Evolutionary conservation across 1,140 invertebrate species (phyloP).

Genomic region (Heterodera carotae): DNA sequence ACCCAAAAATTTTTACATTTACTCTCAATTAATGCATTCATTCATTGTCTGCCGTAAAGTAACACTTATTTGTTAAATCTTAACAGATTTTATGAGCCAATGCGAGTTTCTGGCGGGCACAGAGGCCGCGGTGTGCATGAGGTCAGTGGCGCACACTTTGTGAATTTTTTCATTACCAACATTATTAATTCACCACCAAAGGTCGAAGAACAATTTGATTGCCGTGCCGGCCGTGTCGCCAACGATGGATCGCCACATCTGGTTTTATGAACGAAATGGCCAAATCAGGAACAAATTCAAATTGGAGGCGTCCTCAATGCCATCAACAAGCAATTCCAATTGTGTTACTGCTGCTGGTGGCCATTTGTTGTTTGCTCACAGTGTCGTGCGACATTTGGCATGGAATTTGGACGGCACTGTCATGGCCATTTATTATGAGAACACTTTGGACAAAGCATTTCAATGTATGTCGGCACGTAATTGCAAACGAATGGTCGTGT

Average conservation of each 20-base stretch:
- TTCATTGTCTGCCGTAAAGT: no score
- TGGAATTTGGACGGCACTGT: conserved; percentile 45
- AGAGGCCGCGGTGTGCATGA: conserved; percentile 76
- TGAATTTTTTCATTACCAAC: conserved; percentile 30
- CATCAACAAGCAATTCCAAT: conserved; percentile 54
- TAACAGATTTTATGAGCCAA: conserved; percentile 71
- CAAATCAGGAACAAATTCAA: conserved; percentile 80
- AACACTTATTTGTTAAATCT: no score
- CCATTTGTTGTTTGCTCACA: conserved; percentile 68
- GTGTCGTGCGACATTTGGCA: conserved; percentile 22
- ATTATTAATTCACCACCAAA: conserved; percentile 37
- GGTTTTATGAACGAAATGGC: conserved; percentile 90
- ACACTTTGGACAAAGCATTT: neutral
- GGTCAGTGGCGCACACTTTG: no score
- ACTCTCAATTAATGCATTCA: no score
- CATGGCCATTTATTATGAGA: conserved; percentile 28
- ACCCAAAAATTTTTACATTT: no score
- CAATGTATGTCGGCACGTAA: conserved; percentile 22
- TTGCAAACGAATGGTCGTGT: neutral
- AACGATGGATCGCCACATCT: conserved; percentile 69
- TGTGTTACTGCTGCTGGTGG: conserved; percentile 70
- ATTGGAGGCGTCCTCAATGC: conserved; percentile 66
- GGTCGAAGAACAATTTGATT: conserved; percentile 78
- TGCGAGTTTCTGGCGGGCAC: conserved; percentile 76
- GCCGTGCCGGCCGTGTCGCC: conserved; percentile 73